Evolutionary conservation across 2,113 vertebrate species (phyloP).

Genomic region (Rhinoptilus africanus): DNA sequence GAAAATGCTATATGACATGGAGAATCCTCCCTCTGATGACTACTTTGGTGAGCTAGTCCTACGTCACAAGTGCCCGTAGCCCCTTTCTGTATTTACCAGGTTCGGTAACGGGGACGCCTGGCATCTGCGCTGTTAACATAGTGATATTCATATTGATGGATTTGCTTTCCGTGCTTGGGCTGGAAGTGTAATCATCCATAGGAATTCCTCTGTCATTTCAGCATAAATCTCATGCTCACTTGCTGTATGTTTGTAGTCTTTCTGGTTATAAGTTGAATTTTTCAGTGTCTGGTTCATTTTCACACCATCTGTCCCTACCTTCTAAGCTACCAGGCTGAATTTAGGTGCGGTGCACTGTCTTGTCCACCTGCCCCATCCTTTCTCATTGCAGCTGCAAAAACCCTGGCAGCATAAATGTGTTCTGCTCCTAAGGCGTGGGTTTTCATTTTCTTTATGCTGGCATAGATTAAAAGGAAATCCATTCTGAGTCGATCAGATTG

Average conservation of each 20-base stretch:
- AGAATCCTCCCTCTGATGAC: slow-evolving; percentile 92
- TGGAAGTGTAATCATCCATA: slow-evolving; percentile 43
- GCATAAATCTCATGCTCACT: slow-evolving; percentile 37
- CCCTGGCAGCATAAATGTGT: background rate
- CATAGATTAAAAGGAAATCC: background rate
- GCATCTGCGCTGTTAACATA: background rate
- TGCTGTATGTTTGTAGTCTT: slow-evolving; percentile 25
- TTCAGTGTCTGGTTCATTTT: slow-evolving; percentile 25
- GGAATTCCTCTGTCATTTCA: slow-evolving; percentile 52
- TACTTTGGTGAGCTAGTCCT: slow-evolving; percentile 90
- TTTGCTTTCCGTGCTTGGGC: slow-evolving; percentile 30
- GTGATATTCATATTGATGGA: background rate
- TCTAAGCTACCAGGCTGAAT: background rate
- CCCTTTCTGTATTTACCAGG: background rate
- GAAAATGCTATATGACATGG: slow-evolving; percentile 99
- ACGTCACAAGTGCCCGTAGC: rapidly evolving
- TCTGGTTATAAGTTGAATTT: background rate
- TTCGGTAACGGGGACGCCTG: background rate
- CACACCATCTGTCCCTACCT: background rate
- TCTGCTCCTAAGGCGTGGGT: background rate
- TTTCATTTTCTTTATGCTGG: background rate
- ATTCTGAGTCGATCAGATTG: background rate
- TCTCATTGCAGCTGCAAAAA: background rate
- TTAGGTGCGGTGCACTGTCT: background rate
- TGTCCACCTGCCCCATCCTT: background rate